Base-by-base conservation (phyloP, 2,888 invertebrate genomes). In the Caenorhabditis angaria region DNA sequence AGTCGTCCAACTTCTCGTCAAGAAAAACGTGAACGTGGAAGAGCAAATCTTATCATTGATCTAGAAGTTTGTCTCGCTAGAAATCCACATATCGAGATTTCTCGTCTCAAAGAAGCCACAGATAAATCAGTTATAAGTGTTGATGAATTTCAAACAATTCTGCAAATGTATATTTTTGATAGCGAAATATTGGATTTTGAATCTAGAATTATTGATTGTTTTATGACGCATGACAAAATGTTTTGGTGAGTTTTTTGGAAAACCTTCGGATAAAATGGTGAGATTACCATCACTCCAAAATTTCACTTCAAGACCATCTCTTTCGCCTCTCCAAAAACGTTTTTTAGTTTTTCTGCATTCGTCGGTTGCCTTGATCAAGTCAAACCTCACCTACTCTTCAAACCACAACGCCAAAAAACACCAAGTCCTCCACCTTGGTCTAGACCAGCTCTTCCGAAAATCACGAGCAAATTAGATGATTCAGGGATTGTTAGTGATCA, bases 131-230 rank as follows among this genome's bases (percentile, higher is more conserved):
- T 76, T 20, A 70, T 70, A n/a, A 41, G 57, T 8, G 61, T 70
- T 10, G 70, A 70, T 20, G 77, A 77, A 32, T 51, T 77, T 27
- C 55, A 58, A 48, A 71, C 65, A 51, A 28, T 77, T 2, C 64
- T 77, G 14, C 74, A 77, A 64, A 60, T 77, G 8, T 77, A 77
- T 60, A 70, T 70, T 4, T 41, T 71, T 12, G 47, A 68, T 2
- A 67, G 70, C 22, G 68, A 70, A 32, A 59, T 77, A 29, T 50
- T 65, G 32, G 59, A 71, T 5, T 61, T 74, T 20, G 60, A 65
- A 53, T 54, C 70, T 35, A 65, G 71, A 32, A 70, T 77, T n/a
- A 57, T 74, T 22, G 65, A 74, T 41, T 74, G 68, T 28, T 77
- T 77, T 22, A 32, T 63, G 2, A 77, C 77, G 3, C 59, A 51